These are phyloP conservation scores for Microcebus lehilahytsara DNA, from an alignment of 2,113 vertebrate species.

Conservation along the genomic window DNA sequence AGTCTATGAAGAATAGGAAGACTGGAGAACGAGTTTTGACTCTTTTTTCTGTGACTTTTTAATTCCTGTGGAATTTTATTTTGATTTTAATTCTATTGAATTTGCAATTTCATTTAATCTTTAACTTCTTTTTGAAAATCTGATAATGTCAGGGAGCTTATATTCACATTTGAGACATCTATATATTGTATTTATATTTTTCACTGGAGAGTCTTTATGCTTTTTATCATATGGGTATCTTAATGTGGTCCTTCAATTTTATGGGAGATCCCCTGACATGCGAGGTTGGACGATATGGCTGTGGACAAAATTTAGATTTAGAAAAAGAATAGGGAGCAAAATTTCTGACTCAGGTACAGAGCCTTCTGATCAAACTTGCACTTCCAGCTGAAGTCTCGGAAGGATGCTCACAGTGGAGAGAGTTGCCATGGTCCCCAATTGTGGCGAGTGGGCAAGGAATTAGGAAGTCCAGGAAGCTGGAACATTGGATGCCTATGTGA, in stretches of 20 bases:
- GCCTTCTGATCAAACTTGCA: not conserved
- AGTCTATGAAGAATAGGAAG: not conserved
- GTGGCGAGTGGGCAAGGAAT: not conserved
- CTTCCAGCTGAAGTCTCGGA: not conserved
- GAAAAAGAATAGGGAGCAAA: not conserved
- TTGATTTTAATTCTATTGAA: not conserved
- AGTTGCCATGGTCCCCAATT: not conserved
- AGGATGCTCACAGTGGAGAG: not conserved
- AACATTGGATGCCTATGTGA: not conserved
- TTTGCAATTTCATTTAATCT: slow-evolving; percentile 11
- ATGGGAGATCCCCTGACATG: not conserved
- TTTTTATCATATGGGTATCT: not conserved
- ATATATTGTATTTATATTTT: not conserved
- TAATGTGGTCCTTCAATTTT: not conserved
- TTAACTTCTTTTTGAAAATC: not conserved
- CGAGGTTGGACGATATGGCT: not conserved
- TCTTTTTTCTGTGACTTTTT: not conserved
- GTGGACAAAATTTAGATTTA: not conserved
- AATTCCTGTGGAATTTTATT: not conserved
- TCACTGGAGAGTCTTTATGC: not conserved
- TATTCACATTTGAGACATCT: not conserved
- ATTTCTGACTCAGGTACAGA: not conserved
- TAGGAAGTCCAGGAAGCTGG: not conserved
- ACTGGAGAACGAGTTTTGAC: not conserved
- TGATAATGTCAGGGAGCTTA: not conserved